Evolutionary conservation across 2,113 vertebrate genomes (phyloP), one percentile per base, ranked within the genome.

Genomic region (Cyprinodon brontotheroides): DNA sequence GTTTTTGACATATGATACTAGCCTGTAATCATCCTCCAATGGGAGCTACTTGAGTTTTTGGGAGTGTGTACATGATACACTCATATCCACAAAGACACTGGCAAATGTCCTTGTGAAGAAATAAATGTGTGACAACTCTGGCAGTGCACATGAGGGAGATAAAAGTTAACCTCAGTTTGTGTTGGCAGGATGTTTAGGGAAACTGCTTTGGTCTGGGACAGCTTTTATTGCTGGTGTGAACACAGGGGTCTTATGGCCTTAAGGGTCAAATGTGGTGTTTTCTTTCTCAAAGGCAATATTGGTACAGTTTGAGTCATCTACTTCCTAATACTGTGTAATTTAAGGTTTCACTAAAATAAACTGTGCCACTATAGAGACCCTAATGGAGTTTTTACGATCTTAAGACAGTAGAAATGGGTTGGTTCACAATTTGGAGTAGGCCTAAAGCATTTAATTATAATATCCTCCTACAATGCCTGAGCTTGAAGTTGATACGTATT

Each of bases 11-110:
- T 72, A 60, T 0, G 84, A 91, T 84, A 78, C 80, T 2, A 2
- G 38, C 63, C 61, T 86, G 68, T 86, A 86, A 91, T 89, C 88
- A 88, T 83, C 87, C 8, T 70, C 0, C 59, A 77, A 84, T 80
- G 82, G 14, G 7, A 82, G 71, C 84, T 81, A 83, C 75, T 83
- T 82, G 76, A 79, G 81, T 80, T 83, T 82, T 84, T 81, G 79
- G 37, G 76, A 81, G 47, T n/a, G 67, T 61, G 20, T 45, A 22
- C 73, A 29, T 29, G 29, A 29, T 29, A 29, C 29, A 29, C 29
- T 29, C 29, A 66, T 59, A 76, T 38, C 48, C 2, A 7, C 14
- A 72, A 14, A 53, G 36, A 74, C 13, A 68, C 20, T 5, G 82
- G 82, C 78, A 83, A 68, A 74, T 70, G 83, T 79, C 85, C 75